phyloP scores from a whole-genome alignment of 2,888 invertebrate species.

The Tenthredo distinguenda region DNA sequence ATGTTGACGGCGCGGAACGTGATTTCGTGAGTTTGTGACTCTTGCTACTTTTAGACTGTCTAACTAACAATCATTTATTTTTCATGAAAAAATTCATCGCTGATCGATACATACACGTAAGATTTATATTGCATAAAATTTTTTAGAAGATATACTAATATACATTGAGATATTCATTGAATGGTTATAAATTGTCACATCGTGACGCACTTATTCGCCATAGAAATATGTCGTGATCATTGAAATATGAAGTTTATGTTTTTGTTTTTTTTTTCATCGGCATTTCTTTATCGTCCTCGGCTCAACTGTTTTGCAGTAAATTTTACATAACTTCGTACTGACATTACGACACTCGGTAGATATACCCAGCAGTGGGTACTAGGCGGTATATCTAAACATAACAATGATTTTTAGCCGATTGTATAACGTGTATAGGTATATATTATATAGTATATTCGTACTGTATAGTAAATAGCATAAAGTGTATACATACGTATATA shows the following conservation, averaged over 20 bases:
- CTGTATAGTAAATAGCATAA: background rate
- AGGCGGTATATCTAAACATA: constrained; percentile 42
- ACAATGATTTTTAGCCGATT: constrained; percentile 56
- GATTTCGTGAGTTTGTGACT: background rate
- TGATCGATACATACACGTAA: background rate
- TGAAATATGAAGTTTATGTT: constrained; percentile 28
- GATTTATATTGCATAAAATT: background rate
- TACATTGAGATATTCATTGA: background rate
- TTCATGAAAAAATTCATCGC: background rate
- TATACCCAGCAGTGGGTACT: constrained; percentile 11
- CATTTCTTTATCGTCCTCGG: constrained; percentile 49
- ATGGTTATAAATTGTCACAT: background rate
- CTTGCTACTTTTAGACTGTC: background rate
- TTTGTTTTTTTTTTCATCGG: background rate
- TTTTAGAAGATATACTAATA: background rate
- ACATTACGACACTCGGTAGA: constrained; percentile 34
- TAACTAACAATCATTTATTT: background rate
- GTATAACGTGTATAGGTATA: constrained; percentile 51
- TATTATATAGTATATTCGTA: background rate
- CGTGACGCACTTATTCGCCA: background rate
- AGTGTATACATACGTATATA: background rate
- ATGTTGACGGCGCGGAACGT: constrained; percentile 39
- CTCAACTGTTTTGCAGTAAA: constrained; percentile 62
- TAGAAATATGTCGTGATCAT: constrained; percentile 22
- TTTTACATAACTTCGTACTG: constrained; percentile 67